Percentiles rank a stretch among this genome's conserved stretches.
phyloP scores from a whole-genome alignment of 2,888 invertebrate genomes.

The Beris morrisii region DNA sequence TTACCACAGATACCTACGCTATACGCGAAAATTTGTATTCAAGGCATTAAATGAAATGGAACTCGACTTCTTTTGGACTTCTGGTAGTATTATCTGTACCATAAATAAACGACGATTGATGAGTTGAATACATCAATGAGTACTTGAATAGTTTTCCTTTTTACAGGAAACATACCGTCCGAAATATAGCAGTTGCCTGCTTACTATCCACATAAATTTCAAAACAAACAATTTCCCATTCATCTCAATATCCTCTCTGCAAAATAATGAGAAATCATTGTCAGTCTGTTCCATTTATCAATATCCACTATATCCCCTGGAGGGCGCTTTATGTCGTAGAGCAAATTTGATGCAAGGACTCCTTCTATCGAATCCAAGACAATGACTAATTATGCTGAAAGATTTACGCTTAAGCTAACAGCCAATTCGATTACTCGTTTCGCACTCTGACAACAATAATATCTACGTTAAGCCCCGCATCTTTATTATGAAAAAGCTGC shows the following conservation, averaged over 20 bases:
- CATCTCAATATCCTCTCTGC: slow-evolving; percentile 7
- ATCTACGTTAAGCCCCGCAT: neutral
- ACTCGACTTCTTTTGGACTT: no score
- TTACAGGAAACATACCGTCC: no score
- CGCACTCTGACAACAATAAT: no score
- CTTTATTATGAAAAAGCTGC: slow-evolving; percentile 5
- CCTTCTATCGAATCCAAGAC: slow-evolving; percentile 8
- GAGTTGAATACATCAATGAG: no score
- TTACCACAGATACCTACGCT: no score
- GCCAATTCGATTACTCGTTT: neutral
- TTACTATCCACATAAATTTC: no score
- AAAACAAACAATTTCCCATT: slow-evolving; percentile 4
- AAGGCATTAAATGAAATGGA: no score
- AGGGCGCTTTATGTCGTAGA: slow-evolving; percentile 2
- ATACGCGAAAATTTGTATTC: no score
- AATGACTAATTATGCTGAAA: slow-evolving; percentile 27
- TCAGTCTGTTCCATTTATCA: slow-evolving; percentile 17
- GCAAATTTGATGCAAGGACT: slow-evolving; percentile 20
- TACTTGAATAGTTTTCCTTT: no score
- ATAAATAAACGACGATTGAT: no score
- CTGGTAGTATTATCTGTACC: no score
- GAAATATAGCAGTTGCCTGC: no score
- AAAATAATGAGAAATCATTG: slow-evolving; percentile 16
- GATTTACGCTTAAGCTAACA: neutral
- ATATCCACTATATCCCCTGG: slow-evolving; percentile 3